Base-by-base conservation (phyloP, 1,140 invertebrate genomes). In the Drosophila malerkotliana region DNA sequence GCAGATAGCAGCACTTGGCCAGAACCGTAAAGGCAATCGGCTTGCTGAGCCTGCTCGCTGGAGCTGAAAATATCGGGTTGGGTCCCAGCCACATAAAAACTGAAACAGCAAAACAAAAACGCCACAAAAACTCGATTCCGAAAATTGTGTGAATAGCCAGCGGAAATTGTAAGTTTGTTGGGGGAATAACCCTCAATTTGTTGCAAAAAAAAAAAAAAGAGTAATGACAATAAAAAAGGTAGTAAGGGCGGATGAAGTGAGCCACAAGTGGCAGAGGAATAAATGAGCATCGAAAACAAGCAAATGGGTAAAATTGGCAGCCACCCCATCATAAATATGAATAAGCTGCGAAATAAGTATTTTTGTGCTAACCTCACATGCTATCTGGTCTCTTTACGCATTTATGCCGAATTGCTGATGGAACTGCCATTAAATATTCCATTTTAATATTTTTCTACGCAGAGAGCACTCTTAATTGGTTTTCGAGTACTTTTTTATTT, bases 151-250 rank as follows among this genome's bases (percentile, higher is more conserved):
- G 72, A 76, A 76, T 75, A 75, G 76, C 76, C 75, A 73, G 48
- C 61, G 75, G 75, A 78, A 77, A 72, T 67, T 78, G 59, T 72
- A 66, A 78, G 76, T 79, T 78, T 79, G 57, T 73, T 66, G 57
- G 56, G 53, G 41, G 68, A 66, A 78, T 62, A 58, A 67, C 69
- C 75, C 68, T 45, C 77, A 58, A 78, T 78, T 79, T 78, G 68
- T 68, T 75, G 60, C 56, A 60, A 67, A 34, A 78, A 66, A 41
- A 78, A 66, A 41, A 63, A 51, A 37, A 58, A 9, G 26, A 64
- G 26, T 28, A 28, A 28, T 28, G 26, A 28, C 26, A 28, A 28
- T 28, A 28, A 28, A 28, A 28, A 28, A 28, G 26, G 26, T 45
- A 49, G 12, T 10, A 30, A 45, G 10, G 34, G 21, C 54, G 24